phyloP scores from a whole-genome alignment of 2,113 vertebrate genomes.

The Phylloscopus trochilus region DNA sequence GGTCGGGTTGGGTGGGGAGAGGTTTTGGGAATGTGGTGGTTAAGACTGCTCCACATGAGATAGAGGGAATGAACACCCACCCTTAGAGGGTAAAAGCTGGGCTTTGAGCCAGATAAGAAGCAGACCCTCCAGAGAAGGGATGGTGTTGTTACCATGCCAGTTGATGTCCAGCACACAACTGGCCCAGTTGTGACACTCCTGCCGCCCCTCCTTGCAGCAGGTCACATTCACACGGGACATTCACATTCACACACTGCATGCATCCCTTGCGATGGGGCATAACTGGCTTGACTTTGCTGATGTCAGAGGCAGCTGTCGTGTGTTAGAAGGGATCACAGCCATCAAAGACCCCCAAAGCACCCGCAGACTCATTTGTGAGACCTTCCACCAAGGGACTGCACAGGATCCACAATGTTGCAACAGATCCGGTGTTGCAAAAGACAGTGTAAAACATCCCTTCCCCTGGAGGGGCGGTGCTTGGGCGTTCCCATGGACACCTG shows the following conservation, averaged over 20 bases:
- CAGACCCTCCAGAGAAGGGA: not conserved
- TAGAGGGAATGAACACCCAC: not conserved
- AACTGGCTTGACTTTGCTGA: not conserved
- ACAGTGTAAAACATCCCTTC: not conserved
- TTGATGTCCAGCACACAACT: too few species aligned
- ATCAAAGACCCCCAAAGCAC: not conserved
- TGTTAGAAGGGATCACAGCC: not conserved
- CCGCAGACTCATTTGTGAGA: not conserved
- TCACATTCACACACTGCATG: too few species aligned
- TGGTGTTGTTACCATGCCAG: not conserved
- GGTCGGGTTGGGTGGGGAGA: not conserved
- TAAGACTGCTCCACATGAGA: not conserved
- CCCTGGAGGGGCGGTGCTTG: not conserved
- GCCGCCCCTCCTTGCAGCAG: accelerated
- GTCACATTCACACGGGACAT: not conserved
- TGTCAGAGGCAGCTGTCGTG: not conserved
- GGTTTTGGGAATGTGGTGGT: not conserved
- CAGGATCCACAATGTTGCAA: not conserved
- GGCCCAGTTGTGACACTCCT: not conserved
- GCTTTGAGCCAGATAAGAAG: not conserved
- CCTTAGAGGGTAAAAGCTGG: not conserved
- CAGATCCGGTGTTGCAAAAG: not conserved
- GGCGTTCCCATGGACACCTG: not conserved
- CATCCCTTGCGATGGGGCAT: too few species aligned
- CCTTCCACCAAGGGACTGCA: not conserved